These are phyloP conservation scores for Morus bassanus DNA, from an alignment of 2,797 vertebrate genomes.

Conservation along the genomic window DNA sequence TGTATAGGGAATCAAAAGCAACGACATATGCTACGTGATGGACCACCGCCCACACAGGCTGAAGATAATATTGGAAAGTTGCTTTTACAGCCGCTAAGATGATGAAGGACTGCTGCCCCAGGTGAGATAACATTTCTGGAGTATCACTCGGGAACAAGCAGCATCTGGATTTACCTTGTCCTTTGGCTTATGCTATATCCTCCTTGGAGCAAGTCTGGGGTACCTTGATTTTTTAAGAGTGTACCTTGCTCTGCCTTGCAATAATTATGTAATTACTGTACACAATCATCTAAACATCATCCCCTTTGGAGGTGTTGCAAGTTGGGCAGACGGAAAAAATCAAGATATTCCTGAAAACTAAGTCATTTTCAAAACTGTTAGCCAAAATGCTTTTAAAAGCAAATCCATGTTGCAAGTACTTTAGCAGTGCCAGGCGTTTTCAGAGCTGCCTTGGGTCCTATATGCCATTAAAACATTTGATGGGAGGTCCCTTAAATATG, in stretches of 20 bases:
- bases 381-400: background rate
- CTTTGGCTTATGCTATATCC: background rate
- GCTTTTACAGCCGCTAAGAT: background rate
- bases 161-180: background rate
- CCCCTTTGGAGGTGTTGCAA: background rate
- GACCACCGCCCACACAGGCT: background rate
- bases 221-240: background rate
- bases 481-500: background rate
- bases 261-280: background rate
- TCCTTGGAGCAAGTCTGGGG: background rate
- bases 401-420: background rate
- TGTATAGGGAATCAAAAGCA: background rate
- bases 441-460: background rate
- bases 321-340: background rate
- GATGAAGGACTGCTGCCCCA: background rate
- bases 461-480: background rate
- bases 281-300: background rate
- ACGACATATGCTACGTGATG: accelerated
- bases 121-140: background rate
- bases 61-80: background rate
- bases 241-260: background rate
- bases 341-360: background rate
- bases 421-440: background rate
- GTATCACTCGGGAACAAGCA: background rate
- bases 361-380: background rate